Base-by-base conservation (phyloP, 2,888 invertebrate genomes). In the Orthonevra nobilis region DNA sequence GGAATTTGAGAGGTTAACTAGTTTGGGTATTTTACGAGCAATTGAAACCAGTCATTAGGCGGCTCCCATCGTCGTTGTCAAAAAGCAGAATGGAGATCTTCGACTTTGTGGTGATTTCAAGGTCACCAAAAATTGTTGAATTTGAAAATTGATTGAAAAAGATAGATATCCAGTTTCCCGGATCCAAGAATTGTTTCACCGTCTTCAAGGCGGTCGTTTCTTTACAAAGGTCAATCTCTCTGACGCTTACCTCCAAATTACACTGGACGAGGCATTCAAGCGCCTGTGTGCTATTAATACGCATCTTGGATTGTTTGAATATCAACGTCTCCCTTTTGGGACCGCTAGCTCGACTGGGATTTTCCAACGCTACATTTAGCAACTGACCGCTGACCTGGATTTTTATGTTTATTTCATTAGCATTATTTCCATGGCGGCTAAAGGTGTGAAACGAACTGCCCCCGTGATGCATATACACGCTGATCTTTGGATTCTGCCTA, bases 41-140 rank as follows among this genome's bases (percentile, higher is more conserved):
- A 19, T 40, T 2, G 19, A 40, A 17, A 40, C 44, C 14, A 44
- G 26, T 23, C 26, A 44, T 12, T 44, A 20, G 42, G 42, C 42
- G 10, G 20, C 23, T 4, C 28, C 28, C 2, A 7, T 28, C 7
- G 28, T 28, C 5, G 3, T 28, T 2, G 28, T 7, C 5, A 28
- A 28, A 7, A 28, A 28, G 28, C 2, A 2, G 7, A 3, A 28
- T 7, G 28, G 28, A 6, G 9, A 9, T 7, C 28, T 6, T 28
- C 3, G 28, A 28, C 28, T 28, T 28, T 28, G 28, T 28, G 28
- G 3, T 5, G 28, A 28, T 28, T 28, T 6, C 9, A 28, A 28
- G 23, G 23, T 23, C 23, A 23, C 23, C 23, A 30, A 9, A 30
- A 30, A n/a, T 30, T 4, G 10, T n/a, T 1, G 3, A 32, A n/a